Evolutionary conservation across 2,797 vertebrate genomes (phyloP), one percentile per base, ranked within the genome.

Genomic region (Chaunax sp.): DNA sequence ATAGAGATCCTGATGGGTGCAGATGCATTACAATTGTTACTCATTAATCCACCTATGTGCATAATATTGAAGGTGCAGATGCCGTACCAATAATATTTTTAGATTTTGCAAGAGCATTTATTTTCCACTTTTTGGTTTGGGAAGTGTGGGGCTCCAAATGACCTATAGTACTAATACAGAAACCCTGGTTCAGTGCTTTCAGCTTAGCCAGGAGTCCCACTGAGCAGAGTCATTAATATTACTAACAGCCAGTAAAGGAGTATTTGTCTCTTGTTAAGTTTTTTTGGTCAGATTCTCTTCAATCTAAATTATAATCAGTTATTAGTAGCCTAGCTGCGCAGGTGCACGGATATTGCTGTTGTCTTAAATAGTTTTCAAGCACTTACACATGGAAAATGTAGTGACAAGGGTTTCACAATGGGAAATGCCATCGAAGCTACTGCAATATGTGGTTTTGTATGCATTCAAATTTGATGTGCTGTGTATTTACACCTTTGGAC

Each of bases 401-500:
- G 2, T 43, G 18, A 43, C 41, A 5, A 4, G n/a, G 9, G 6
- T 44, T 44, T 19, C 6, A 44, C 6, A 19, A 6, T 9, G n/a
- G 18, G n/a, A 11, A 44, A 19, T 19, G n/a, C 25, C 18, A 22
- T 11, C 37, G 6, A 60, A 51, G 38, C 12, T 19, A 9, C 18
- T 46, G 5, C 16, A 28, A 53, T 54, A n/a, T n/a, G n/a, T n/a
- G n/a, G n/a, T n/a, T 47, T 10, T 41, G 5, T 40, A 43, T 8
- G 41, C n/a, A n/a, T 19, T 40, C 58, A 55, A 25, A 30, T 41
- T 19, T 16, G n/a, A 19, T 53, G 19, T 53, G 15, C 49, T 60
- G 6, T 16, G n/a, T 28, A 26, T 37, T 28, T 46, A 18, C 7
- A 49, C 19, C 3, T 51, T n/a, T 19, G 9, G 12, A 25, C n/a